Base-by-base conservation (phyloP, 2,888 invertebrate species). In the Tachina fera region DNA sequence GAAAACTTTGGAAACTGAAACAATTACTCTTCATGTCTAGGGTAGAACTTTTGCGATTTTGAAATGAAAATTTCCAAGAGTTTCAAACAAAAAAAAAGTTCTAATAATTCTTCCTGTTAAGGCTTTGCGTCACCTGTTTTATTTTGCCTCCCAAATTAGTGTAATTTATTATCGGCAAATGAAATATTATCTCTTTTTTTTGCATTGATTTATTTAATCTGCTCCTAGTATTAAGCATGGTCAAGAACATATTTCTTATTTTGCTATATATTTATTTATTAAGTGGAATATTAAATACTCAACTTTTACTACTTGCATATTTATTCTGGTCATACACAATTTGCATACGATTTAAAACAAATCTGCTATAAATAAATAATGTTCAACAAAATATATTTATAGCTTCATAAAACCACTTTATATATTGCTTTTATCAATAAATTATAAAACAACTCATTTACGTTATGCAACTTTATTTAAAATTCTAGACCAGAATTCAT, bases 251-350 rank as follows among this genome's bases (percentile, higher is more conserved):
- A 31, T 31, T 31, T 31, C n/a, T 39, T 61, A 53, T 53, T 16
- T 16, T 19, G 19, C 53, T 9, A 19, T 53, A 16, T 41, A 61
- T 61, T 43, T 61, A 1, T 39, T 39, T 31, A 11, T 61, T 43
- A 31, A 31, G 16, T 43, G 45, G 16, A 19, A 45, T 63, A 43
- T 63, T 19, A 45, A 63, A 63, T n/a, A 8, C 19, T 63, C 19
- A 63, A 45, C 63, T 63, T 63, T 19, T 63, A 43, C 19, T 61
- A 41, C 16, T 53, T 53, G n/a, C n/a, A 53, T 53, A 53, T 53
- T 53, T 19, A 53, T 53, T 16, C 53, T 53, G n/a, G 53, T 19
- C 53, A 53, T 53, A 22, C 58, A 58, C 13, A 53, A 53, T 53
- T 53, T 53, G 53, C 53, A 53, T 53, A 16, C 53, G 53, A 53